phyloP scores from a whole-genome alignment of 2,797 vertebrate genomes.

The Aldrovandia affinis region DNA sequence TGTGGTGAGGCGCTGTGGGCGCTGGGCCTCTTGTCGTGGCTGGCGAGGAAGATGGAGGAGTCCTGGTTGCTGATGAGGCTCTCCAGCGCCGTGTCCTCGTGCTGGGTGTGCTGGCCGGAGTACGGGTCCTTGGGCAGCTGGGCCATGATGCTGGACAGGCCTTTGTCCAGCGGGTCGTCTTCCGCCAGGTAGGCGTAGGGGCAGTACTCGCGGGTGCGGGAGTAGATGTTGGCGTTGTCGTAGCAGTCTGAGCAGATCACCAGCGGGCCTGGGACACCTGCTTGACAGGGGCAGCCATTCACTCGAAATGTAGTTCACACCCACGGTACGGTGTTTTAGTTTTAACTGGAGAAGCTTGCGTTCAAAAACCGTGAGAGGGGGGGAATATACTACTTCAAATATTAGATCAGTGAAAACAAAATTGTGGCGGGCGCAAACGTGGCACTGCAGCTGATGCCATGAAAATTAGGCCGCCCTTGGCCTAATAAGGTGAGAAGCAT shows the following conservation, averaged over 20 bases:
- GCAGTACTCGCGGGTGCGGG: conserved; percentile 89
- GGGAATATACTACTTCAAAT: too few relatives aligned
- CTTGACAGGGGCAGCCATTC: background rate
- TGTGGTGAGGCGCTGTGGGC: conserved; percentile 56
- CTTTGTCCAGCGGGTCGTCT: conserved; percentile 82
- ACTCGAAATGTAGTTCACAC: background rate
- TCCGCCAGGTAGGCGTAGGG: conserved; percentile 87
- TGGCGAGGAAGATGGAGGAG: conserved; percentile 71
- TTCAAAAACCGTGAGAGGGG: too few relatives aligned
- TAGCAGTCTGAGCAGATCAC: conserved; percentile 98
- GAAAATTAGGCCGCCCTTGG: too few relatives aligned
- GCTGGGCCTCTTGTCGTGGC: conserved; percentile 69
- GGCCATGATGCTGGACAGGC: conserved; percentile 74
- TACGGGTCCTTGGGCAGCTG: conserved; percentile 69
- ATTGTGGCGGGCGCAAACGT: too few relatives aligned
- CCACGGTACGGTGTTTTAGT: background rate
- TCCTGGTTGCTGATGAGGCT: conserved; percentile 74
- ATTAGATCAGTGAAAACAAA: too few relatives aligned
- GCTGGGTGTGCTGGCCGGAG: conserved; percentile 59
- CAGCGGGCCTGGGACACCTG: conserved; percentile 71
- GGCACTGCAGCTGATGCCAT: too few relatives aligned
- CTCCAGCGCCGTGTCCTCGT: conserved; percentile 68
- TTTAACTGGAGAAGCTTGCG: too few relatives aligned
- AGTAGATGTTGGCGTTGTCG: conserved; percentile 94
- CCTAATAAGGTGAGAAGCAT: too few relatives aligned